Base-by-base conservation (phyloP, 2,888 invertebrate genomes). In the Galeopsomyia nigrocyanea region DNA sequence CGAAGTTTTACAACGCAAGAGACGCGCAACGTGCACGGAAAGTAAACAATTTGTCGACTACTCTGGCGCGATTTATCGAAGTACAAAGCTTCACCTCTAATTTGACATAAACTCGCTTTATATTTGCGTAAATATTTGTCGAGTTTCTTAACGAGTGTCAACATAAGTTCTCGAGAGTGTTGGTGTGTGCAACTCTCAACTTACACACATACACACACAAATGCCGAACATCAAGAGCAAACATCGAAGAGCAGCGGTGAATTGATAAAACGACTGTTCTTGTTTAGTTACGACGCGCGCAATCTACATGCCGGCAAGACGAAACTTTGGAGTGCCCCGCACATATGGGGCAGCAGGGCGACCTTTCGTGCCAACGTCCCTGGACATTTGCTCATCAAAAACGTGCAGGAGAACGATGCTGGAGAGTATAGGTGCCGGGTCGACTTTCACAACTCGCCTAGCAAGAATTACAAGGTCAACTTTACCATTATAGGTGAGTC, bases 351-450 rank as follows among this genome's bases (percentile, higher is more conserved):
- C 21, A 86, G 87, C 47, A 84, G 91, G 65, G 90, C 91, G 46
- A 88, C 87, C 79, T 91, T 91, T 83, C 87, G 89, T 69, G 87
- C 88, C 31, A 88, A 88, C 55, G 87, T 88, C 50, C 90, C 90
- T 0, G 90, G 90, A 0, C 88, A 89, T 78, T 86, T 91, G 77
- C 80, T 81, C 63, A 82, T 85, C 56, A 83, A 82, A 70, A 82
- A 86, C 70, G 78, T 85, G 9, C 82, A 80, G 13, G 82, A 86
- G 74, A 82, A 77, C 76, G 93, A 93, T 84, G 92, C 92, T 82
- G 92, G 92, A 58, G 88, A 92, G 76, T 92, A 92, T 85, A 88
- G 93, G 75, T 93, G 93, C 86, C 88, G 93, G 71, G 93, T 93
- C 71, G 93, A 93, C 84, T 93, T 93, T 85, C 90, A 91, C 72